Conservation (phyloP, 2,888 invertebrate species). For the Salticus scenicus region DNA sequence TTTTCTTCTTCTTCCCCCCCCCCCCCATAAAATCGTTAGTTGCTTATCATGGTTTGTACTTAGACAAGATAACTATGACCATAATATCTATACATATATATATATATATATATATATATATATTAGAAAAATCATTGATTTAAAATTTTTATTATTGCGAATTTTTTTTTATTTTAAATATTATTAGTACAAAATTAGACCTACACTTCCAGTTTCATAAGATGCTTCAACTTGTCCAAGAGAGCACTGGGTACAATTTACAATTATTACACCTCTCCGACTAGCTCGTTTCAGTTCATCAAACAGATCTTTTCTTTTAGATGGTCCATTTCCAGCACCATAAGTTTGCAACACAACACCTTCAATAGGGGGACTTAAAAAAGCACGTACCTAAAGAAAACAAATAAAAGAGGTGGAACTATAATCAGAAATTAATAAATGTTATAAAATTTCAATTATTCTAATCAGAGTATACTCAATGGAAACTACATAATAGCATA, state of each 20-base stretch:
- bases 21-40: no score
- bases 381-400: slow-evolving; percentile 76
- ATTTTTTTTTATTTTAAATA: no score
- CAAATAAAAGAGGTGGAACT: no score
- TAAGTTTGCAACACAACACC: slow-evolving; percentile 94
- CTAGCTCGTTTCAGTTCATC: slow-evolving; percentile 83
- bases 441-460: background rate
- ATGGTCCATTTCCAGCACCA: slow-evolving; percentile 94
- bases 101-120: no score
- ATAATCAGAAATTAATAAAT: no score
- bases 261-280: slow-evolving; percentile 86
- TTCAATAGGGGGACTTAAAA: slow-evolving; percentile 83
- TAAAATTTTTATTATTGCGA: no score
- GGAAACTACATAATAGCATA: no score
- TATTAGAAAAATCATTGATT: no score
- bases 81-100: no score
- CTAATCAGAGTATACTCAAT: background rate
- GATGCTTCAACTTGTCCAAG: slow-evolving; percentile 86
- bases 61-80: no score
- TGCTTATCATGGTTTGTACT: no score
- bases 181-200: slow-evolving; percentile 10
- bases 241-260: slow-evolving; percentile 94
- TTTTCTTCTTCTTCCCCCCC: no score
- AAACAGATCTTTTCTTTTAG: slow-evolving; percentile 86
- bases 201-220: slow-evolving; percentile 89